Conservation (phyloP, 2,113 vertebrate genomes). For the Cyprinodon tularosa region DNA sequence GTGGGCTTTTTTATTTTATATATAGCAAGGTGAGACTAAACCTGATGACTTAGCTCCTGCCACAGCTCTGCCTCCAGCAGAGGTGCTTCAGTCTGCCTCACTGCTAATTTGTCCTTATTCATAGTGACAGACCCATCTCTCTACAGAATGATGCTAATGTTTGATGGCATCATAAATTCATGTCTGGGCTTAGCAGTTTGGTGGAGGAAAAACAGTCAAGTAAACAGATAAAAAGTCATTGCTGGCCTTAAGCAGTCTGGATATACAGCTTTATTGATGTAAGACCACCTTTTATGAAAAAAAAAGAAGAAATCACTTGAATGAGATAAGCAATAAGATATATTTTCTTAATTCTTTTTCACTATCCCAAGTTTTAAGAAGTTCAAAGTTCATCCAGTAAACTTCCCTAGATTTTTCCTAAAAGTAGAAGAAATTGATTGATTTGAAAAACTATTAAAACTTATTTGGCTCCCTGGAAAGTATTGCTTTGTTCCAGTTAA, state of each 20-base stretch:
- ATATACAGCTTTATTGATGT: constrained; percentile 45
- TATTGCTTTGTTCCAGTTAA: no score
- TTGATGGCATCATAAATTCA: constrained; percentile 51
- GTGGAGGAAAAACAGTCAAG: constrained; percentile 35
- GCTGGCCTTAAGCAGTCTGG: constrained; percentile 50
- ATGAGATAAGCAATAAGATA: no score
- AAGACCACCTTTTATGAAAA: constrained; percentile 31
- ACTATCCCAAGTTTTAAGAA: no score
- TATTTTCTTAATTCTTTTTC: no score
- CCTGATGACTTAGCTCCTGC: neutral
- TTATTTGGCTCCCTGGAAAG: no score
- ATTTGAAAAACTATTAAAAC: no score
- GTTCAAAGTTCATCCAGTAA: no score
- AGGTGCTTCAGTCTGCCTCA: neutral
- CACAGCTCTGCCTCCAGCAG: constrained; percentile 5
- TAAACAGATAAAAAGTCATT: constrained; percentile 60
- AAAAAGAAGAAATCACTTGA: constrained; percentile 4
- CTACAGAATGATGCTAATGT: constrained; percentile 21
- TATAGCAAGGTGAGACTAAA: constrained; percentile 3
- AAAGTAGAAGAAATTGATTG: no score
- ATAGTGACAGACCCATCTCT: constrained; percentile 25
- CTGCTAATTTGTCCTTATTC: constrained; percentile 30
- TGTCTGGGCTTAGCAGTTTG: constrained; percentile 37
- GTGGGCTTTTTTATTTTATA: neutral
- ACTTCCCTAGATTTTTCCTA: no score